These are phyloP conservation scores for Onychomys torridus DNA, from an alignment of 2,797 vertebrate genomes.

Conservation along the genomic window DNA sequence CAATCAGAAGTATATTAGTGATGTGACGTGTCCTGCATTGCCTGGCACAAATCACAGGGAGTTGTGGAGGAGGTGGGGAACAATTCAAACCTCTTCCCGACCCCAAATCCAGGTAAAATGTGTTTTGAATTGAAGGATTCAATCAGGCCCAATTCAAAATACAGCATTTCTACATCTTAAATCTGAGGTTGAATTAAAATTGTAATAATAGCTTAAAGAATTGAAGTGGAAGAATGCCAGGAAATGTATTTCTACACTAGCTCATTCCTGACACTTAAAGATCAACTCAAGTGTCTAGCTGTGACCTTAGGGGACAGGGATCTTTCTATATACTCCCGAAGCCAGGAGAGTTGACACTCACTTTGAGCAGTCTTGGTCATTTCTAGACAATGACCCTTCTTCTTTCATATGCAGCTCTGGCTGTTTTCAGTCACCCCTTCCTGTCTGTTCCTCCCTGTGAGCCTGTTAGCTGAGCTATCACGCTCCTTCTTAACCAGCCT, in stretches of 20 bases:
- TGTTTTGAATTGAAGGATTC: conserved; percentile 9
- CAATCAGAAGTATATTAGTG: neutral
- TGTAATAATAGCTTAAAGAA: conserved; percentile 23
- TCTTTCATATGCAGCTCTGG: neutral
- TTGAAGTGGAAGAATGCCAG: neutral
- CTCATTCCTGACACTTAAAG: neutral
- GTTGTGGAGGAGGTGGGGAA: neutral
- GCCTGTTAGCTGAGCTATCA: neutral
- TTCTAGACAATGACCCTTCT: neutral
- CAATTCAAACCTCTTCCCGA: neutral
- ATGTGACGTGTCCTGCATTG: neutral
- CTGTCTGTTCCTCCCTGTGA: neutral
- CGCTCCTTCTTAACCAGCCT: neutral
- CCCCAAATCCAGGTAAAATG: neutral
- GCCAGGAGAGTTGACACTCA: neutral
- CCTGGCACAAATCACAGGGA: neutral
- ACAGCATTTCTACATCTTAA: conserved; percentile 9
- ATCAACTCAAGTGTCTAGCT: neutral
- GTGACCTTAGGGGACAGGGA: neutral
- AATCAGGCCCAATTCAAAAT: neutral
- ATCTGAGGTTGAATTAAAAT: neutral
- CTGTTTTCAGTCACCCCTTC: neutral
- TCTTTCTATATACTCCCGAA: neutral
- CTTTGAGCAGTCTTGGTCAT: neutral
- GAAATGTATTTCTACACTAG: neutral